phyloP scores from a whole-genome alignment of 2,888 invertebrate species.

The Lasioglossum pauxillum region DNA sequence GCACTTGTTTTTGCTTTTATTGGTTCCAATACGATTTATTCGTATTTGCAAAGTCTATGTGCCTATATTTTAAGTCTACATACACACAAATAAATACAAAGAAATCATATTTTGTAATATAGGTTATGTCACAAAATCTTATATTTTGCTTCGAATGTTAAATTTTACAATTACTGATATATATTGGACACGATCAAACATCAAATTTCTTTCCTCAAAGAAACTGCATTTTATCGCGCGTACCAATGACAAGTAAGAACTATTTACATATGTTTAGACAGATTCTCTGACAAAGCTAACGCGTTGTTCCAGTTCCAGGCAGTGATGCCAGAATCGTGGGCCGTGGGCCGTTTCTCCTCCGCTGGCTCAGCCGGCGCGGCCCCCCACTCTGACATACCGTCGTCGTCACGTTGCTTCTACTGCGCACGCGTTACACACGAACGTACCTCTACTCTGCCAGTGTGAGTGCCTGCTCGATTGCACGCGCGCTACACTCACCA shows the following conservation, averaged over 20 bases:
- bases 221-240: not conserved
- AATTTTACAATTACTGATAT: not conserved
- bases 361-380: no score
- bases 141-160: not conserved
- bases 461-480: no score
- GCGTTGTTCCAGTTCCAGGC: not conserved
- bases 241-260: not conserved
- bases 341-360: no score
- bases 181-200: not conserved
- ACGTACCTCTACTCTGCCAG: no score
- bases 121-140: slow-evolving; percentile 11
- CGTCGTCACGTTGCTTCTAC: no score
- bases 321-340: no score
- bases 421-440: no score
- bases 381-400: no score
- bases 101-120: not conserved
- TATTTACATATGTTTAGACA: not conserved
- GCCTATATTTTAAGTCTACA: not conserved
- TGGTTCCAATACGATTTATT: not conserved
- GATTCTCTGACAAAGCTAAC: not conserved
- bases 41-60: not conserved
- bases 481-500: no score
- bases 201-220: not conserved
- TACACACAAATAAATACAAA: not conserved
- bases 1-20: not conserved